Evolutionary conservation across 37 sponge, comb jelly and placozoan genomes (phyloP), one percentile per base, ranked within the genome.

Genomic region (Ianthella basta): DNA sequence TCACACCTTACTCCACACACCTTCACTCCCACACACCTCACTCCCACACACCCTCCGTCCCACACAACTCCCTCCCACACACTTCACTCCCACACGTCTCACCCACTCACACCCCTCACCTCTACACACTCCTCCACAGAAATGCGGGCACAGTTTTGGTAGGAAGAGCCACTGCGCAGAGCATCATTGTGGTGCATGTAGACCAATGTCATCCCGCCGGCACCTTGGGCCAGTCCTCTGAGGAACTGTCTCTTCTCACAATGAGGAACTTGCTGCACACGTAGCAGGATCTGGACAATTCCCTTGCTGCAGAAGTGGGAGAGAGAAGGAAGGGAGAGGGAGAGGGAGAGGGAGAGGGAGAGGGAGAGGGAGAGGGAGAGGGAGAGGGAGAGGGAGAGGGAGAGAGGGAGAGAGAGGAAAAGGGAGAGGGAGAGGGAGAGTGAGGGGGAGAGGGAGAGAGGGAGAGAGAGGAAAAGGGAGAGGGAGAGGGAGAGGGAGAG

Each of bases 181-280:
- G 90, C 57, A 56, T 90, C 90, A 3, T 15, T 44, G 54, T 90
- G 90, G 74, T 90, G 77, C 83, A 90, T 75, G 82, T 56, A 90
- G 29, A 78, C 86, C 56, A 90, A 68, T 0, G 59, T 57, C 25
- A 90, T 27, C 16, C 86, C 90, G 30, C 36, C 37, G 35, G 59
- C 27, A 25, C 53, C 80, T 56, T 80, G 44, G 1, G 86, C 86
- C 40, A 90, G 60, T 69, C 81, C 41, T 29, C 53, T 53, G 1
- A 90, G 78, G 60, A 90, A 86, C 20, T 55, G 23, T 15, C 24
- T 16, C 10, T 20, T n/a, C 37, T 63, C 60, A 3, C 60, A 35
- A 1, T 29, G 23, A 1, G 14, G 65, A 10, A 90, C 90, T 24
- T 64, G 36, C 57, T 29, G 55, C 4, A 79, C 90, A 32, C 61